Evolutionary conservation across 2,113 vertebrate species (phyloP).

Genomic region (Grammomys dolichurus): DNA sequence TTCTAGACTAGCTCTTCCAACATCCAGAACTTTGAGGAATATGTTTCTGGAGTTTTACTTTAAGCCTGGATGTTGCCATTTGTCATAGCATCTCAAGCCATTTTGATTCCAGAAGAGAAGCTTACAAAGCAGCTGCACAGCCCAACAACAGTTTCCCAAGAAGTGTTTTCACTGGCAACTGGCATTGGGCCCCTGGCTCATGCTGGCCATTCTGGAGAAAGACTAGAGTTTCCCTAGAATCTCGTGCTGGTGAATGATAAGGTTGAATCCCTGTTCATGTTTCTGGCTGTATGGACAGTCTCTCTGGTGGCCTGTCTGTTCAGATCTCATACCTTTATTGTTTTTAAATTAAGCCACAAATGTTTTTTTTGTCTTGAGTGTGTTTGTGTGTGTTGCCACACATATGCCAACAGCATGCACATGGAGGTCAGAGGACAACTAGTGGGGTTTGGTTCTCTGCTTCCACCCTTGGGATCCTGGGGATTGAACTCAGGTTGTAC

Average conservation of each 20-base stretch:
- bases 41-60: background rate
- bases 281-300: background rate
- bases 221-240: background rate
- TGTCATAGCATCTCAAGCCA: background rate
- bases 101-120: background rate
- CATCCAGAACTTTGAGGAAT: background rate
- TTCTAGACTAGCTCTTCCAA: background rate
- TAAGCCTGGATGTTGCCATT: background rate
- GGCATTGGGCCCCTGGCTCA: background rate
- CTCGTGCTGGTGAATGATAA: background rate
- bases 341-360: conserved; percentile 52
- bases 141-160: background rate
- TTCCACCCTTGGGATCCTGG: background rate
- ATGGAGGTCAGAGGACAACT: background rate
- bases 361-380: background rate
- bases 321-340: conserved; percentile 1
- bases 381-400: background rate
- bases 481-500: background rate
- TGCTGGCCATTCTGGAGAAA: background rate
- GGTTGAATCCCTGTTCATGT: background rate
- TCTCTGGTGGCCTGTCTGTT: background rate
- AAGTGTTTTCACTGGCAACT: background rate
- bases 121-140: background rate
- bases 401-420: background rate
- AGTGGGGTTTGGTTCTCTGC: background rate